Evolutionary conservation across 2,888 invertebrate species (phyloP).

Genomic region (Hypena proboscidalis): DNA sequence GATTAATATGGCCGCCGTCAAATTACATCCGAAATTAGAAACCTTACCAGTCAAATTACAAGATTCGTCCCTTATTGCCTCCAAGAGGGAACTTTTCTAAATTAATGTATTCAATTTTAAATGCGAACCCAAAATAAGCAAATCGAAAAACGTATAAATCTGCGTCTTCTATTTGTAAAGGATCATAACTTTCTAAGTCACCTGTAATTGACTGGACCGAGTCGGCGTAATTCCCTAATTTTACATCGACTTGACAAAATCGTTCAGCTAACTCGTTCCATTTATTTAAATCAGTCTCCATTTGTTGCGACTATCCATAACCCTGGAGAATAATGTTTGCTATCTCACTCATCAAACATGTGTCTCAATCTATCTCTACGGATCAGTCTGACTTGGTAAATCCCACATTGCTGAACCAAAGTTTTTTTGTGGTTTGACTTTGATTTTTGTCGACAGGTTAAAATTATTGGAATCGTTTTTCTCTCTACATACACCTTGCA

Average conservation of each 20-base stretch:
- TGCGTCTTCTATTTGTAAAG: slow-evolving; percentile 54
- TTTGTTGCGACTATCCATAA: slow-evolving; percentile 22
- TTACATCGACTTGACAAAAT: slow-evolving; percentile 35
- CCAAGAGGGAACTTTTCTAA: slow-evolving; percentile 57
- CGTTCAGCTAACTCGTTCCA: slow-evolving; percentile 43
- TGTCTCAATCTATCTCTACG: too few relatives aligned
- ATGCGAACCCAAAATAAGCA: slow-evolving; percentile 60
- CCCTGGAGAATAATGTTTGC: too few relatives aligned
- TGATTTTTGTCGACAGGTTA: too few relatives aligned
- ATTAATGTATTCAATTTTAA: slow-evolving; percentile 69
- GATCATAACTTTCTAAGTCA: slow-evolving; percentile 74
- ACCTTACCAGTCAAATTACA: too few relatives aligned
- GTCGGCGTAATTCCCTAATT: slow-evolving; percentile 58
- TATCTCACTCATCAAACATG: too few relatives aligned
- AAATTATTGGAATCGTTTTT: too few relatives aligned
- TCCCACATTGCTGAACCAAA: too few relatives aligned
- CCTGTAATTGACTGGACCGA: slow-evolving; percentile 66
- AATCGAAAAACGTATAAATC: slow-evolving; percentile 70
- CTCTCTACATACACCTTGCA: too few relatives aligned
- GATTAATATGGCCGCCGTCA: slow-evolving; percentile 51
- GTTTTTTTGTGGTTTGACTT: too few relatives aligned
- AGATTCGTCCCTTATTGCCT: slow-evolving; percentile 48
- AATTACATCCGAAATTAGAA: too few relatives aligned
- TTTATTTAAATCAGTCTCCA: slow-evolving; percentile 39
- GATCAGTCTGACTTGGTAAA: too few relatives aligned